Base-by-base conservation (phyloP, 2,888 invertebrate genomes). In the Pachliopta kotzebuea region DNA sequence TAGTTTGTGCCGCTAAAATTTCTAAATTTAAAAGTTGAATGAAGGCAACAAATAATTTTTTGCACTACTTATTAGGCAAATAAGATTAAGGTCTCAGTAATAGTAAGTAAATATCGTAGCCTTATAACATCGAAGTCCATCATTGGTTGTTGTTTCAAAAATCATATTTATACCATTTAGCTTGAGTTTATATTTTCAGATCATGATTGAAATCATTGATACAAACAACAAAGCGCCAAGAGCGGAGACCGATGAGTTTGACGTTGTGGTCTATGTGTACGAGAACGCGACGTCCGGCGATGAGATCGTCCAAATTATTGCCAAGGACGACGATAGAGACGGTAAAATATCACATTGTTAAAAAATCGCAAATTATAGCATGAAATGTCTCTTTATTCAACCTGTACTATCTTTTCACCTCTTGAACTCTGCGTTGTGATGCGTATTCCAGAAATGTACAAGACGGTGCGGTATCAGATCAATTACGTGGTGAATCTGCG, bases 321-420 rank as follows among this genome's bases (percentile, higher is more conserved):
- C 92, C 18, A 74, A 63, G 0, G 95, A 95, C 75, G 72, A 78
- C 0, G 95, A 95, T 71, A 87, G 94, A 84, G 94, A 94, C 71
- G 82, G 94, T 93, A 75, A 85, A 81, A 20, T 14, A 37, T 6
- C 26, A 6, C 1, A 37, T 37, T 2, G 0, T 14, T 37, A 37
- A 37, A 31, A 31, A 11, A 11, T 1, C 37, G 6, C 26, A 6
- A 6, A 26, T 6, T 26, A 26, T 3, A 3, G 6, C 6, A 45
- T 7, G 24, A 55, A 24, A 20, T 24, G 37, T 49, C 45, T 26
- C 55, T 37, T 3, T 23, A 11, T 23, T 49, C 11, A 37, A 37
- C 1, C 14, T 14, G 14, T 14, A 37, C 0, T 14, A 1, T 3
- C 37, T 11, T 37, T 9, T 37, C 14, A 37, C 11, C 9, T 31